Base-by-base conservation (phyloP, 35 echinoderm and acorn worm species). In the Heliocidaris tuberculata region DNA sequence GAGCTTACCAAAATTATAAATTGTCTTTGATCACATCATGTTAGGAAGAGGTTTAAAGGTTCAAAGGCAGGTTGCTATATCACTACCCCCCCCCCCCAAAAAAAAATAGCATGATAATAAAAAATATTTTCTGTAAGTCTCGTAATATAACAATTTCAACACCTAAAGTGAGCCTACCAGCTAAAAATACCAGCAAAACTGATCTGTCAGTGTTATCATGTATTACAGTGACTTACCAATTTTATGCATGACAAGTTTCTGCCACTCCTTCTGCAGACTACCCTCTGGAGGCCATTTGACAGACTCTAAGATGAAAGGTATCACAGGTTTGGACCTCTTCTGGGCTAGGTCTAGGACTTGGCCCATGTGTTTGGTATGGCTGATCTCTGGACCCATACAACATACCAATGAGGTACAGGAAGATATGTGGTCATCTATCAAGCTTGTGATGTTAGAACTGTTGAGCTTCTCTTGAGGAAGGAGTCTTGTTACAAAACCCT, bases 221-320 rank as follows among this genome's bases (percentile, higher is more conserved):
- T 42, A 42, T 42, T 15, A 9, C 13, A 93, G 32, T 13, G 8
- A 86, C 96, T 94, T 56, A 99, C 98, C 98, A 85, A 99, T 99
- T 60, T 96, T 99, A 86, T 97, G 95, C 93, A 96, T 86, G 48
- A 96, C 97, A 24, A 99, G 92, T 94, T 95, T 94, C 13, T 97
- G 90, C 7, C 97, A 91, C 49, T 96, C 95, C 85, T 97, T 89
- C 49, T 97, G 95, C 21, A 96, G 47, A n/a, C 85, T 92, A 5
- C 98, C 98, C 42, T 92, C 88, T 42, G 97, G 97, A 42, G 98
- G 98, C 98, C 98, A 99, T 19, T 94, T 50, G 32, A 97, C 65
- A 17, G 95, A 85, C 88, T 97, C 95, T 35, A 99, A 60, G 90
- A 97, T 92, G 59, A 95, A 95, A 11, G 96, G 97, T 86, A 99